These are phyloP conservation scores for Leucoraja ocellata DNA, from an alignment of 2,797 vertebrate genomes.

Conservation along the genomic window DNA sequence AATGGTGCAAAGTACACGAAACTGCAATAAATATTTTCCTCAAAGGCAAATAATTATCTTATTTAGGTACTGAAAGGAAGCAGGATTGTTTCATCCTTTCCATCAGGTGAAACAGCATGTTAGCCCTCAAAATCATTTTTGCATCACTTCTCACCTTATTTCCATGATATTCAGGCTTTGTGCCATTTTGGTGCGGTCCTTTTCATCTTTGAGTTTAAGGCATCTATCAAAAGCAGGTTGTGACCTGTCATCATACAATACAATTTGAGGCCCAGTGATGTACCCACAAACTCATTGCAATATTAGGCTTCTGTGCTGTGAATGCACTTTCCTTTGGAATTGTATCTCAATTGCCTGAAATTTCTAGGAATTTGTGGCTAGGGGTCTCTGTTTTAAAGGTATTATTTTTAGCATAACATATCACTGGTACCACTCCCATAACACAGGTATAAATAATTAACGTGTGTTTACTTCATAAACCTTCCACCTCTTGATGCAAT, in stretches of 20 bases:
- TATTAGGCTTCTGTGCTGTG: not conserved
- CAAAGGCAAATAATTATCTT: not conserved
- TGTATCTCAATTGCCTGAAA: not conserved
- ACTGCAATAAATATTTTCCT: not conserved
- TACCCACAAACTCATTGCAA: not conserved
- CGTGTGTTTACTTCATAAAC: not conserved
- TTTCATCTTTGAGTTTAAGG: too few species aligned
- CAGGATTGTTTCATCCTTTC: not conserved
- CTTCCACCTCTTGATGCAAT: not conserved
- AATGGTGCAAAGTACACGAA: not conserved
- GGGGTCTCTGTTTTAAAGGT: not conserved
- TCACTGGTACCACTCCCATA: not conserved
- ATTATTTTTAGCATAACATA: not conserved
- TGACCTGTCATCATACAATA: not conserved
- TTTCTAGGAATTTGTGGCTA: not conserved
- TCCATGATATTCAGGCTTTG: not conserved
- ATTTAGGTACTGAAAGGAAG: not conserved
- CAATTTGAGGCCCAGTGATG: not conserved
- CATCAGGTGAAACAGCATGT: too few species aligned
- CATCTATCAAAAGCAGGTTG: not conserved
- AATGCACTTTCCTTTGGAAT: not conserved
- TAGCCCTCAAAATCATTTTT: not conserved
- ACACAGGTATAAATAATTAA: not conserved
- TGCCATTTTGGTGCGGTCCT: not conserved
- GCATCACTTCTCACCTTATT: not conserved